phyloP scores from a whole-genome alignment of 2,797 vertebrate genomes.

The Microhierax caerulescens region DNA sequence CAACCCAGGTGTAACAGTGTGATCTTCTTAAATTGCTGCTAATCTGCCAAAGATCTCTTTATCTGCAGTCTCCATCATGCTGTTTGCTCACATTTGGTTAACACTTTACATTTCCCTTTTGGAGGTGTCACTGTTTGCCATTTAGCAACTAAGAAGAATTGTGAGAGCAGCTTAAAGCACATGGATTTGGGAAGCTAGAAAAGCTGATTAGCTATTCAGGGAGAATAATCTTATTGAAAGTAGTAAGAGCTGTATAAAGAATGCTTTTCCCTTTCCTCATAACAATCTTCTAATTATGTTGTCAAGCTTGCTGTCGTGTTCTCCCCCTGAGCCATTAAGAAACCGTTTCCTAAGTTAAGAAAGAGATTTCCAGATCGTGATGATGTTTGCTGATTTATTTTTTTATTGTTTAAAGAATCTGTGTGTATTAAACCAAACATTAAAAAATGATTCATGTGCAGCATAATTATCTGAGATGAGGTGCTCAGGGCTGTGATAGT shows the following conservation, averaged over 20 bases:
- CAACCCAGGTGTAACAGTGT: slow-evolving; percentile 80
- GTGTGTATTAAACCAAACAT: slow-evolving; percentile 77
- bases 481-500: background rate
- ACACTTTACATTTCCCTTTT: slow-evolving; percentile 80
- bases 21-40: slow-evolving; percentile 79
- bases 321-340: slow-evolving; percentile 78
- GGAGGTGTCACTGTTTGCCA: slow-evolving; percentile 78
- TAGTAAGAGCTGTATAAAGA: slow-evolving; percentile 76
- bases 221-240: slow-evolving; percentile 81
- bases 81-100: slow-evolving; percentile 82
- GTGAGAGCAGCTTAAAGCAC: slow-evolving; percentile 71
- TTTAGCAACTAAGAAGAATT: slow-evolving; percentile 72
- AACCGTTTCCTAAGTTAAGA: slow-evolving; percentile 78
- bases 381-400: slow-evolving; percentile 78
- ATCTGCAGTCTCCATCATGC: slow-evolving; percentile 71
- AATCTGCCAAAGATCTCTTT: slow-evolving; percentile 77
- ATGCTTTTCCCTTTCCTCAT: slow-evolving; percentile 76
- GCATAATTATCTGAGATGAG: slow-evolving; percentile 49
- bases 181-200: slow-evolving; percentile 73
- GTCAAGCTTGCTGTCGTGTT: slow-evolving; percentile 78
- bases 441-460: slow-evolving; percentile 67
- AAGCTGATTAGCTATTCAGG: slow-evolving; percentile 83
- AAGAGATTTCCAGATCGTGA: slow-evolving; percentile 78
- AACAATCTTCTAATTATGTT: slow-evolving; percentile 85
- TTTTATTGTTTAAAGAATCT: slow-evolving; percentile 78